A percentile compares a stretch with the other conserved stretches of the same genome.
These are phyloP conservation scores for Catharus fuscescens DNA, from an alignment of 2,113 vertebrate species.

Conservation along the genomic window DNA sequence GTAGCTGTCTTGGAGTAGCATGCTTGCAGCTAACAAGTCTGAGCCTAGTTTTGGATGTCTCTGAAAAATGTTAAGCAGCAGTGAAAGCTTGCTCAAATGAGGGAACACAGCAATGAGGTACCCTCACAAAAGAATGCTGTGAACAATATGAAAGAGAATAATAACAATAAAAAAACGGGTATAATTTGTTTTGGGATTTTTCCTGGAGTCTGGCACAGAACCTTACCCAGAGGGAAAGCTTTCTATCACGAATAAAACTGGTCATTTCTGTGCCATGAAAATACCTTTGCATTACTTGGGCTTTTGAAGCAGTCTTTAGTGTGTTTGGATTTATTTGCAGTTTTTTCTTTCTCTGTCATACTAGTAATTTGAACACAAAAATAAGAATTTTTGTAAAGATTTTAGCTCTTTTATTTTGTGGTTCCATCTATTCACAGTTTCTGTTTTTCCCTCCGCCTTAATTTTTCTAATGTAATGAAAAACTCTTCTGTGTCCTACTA, in stretches of 20 bases:
- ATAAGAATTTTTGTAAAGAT: background rate
- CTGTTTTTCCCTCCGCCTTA: background rate
- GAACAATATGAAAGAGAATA: background rate
- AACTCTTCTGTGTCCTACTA: background rate
- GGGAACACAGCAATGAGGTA: background rate
- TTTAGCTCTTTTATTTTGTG: background rate
- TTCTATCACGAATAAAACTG: background rate
- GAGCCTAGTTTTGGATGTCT: background rate
- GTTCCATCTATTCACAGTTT: background rate
- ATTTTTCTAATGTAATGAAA: background rate
- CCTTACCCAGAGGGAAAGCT: background rate
- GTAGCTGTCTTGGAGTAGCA: background rate
- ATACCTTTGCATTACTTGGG: background rate
- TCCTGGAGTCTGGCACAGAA: background rate
- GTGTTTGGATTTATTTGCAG: background rate
- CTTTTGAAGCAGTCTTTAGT: background rate
- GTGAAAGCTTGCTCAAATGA: background rate
- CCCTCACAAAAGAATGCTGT: background rate
- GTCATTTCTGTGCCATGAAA: background rate
- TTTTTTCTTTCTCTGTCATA: background rate
- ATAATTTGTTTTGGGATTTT: rapidly evolving
- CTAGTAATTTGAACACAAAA: background rate
- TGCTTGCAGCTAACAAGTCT: background rate
- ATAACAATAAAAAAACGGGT: background rate
- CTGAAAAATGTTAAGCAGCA: background rate